Conservation (phyloP, 2,113 vertebrate species). For the Caretta caretta region DNA sequence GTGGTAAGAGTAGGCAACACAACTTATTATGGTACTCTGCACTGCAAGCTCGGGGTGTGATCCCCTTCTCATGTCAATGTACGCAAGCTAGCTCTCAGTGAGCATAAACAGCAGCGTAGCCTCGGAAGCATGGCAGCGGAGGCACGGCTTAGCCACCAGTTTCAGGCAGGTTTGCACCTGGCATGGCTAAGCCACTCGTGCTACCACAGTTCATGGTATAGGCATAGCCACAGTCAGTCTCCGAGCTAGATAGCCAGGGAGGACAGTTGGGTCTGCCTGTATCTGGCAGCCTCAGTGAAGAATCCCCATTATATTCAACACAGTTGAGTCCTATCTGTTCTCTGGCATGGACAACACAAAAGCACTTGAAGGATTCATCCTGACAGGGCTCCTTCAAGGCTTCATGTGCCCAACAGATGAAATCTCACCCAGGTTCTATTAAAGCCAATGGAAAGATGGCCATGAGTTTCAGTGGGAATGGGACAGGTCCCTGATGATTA, state of each 20-base stretch:
- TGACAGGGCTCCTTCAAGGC: neutral
- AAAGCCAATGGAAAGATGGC: neutral
- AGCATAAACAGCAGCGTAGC: neutral
- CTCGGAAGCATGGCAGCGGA: neutral
- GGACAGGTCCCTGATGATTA: neutral
- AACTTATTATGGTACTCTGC: accelerated
- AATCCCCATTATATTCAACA: neutral
- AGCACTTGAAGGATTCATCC: neutral
- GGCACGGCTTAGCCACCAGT: neutral
- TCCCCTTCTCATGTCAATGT: neutral
- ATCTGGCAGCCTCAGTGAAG: neutral
- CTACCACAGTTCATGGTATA: neutral
- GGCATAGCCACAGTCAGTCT: neutral
- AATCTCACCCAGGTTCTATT: too few species aligned
- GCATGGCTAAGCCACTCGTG: neutral
- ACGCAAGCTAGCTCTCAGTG: neutral
- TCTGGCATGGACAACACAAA: neutral
- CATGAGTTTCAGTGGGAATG: neutral
- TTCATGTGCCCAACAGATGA: neutral
- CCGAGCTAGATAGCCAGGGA: neutral
- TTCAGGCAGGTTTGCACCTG: neutral
- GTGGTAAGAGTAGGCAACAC: neutral
- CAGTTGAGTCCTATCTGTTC: neutral
- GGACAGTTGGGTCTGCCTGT: neutral
- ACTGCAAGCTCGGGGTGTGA: neutral